Percentiles rank a stretch among this genome's conserved stretches.
phyloP scores from a whole-genome alignment of 2,797 vertebrate genomes.

The Anomalospiza imberbis region DNA sequence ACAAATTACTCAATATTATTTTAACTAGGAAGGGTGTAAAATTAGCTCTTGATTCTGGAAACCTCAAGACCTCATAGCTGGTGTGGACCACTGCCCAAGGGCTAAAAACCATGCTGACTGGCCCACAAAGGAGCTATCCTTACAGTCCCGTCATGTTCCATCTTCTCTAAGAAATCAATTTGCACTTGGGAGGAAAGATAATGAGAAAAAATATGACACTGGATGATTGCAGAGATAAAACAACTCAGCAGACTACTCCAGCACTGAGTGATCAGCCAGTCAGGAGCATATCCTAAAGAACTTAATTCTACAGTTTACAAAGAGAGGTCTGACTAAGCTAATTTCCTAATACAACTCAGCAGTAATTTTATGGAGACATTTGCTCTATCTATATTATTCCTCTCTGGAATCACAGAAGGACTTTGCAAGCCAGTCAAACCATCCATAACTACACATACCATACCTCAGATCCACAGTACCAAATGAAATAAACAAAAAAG shows the following conservation, averaged over 20 bases:
- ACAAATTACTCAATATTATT: background rate
- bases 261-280: background rate
- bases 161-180: background rate
- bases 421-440: background rate
- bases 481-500: background rate
- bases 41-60: background rate
- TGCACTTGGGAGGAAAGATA: background rate
- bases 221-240: background rate
- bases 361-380: background rate
- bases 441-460: background rate
- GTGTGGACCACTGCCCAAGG: background rate
- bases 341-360: background rate
- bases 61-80: background rate
- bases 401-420: background rate
- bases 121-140: background rate
- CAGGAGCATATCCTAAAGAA: background rate
- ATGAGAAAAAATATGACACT: background rate
- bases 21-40: background rate
- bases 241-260: background rate
- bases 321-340: background rate
- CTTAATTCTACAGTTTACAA: background rate
- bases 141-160: fast-evolving
- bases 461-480: background rate
- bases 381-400: background rate
- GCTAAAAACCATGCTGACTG: background rate